Base-by-base conservation (phyloP, 1,140 invertebrate species). In the Cephus cinctus region DNA sequence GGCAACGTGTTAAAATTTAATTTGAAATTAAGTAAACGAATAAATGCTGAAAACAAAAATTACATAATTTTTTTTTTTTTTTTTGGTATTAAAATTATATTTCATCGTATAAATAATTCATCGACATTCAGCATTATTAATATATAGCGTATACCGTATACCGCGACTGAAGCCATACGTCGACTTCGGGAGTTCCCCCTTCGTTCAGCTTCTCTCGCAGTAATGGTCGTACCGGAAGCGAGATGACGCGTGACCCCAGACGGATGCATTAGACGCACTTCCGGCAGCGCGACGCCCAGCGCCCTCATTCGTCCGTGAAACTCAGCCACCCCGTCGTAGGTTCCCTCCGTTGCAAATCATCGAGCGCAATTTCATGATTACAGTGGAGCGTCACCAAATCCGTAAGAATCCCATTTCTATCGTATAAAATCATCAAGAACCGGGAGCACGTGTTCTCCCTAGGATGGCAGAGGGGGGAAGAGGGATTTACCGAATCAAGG, bases 261-360 rank as follows among this genome's bases (percentile, higher is more conserved):
- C 75, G 74, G 73, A 77, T 75, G 73, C 75, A 75, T 75, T 77
- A 76, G 75, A 76, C 72, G 72, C 70, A 76, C 73, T 75, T 76
- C 75, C 73, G 72, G 71, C 52, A 50, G 70, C 63, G 48, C 67
- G 69, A 75, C 73, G 70, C 44, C 40, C 68, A 61, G 53, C 65
- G 59, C 54, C 57, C 65, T 61, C 43, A 47, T 50, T 59, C 50
- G 55, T 47, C 54, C 56, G 56, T 58, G 57, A 65, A 63, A 67
- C 56, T 63, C 6, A n/a, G 6, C 25, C 56, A 59, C 38, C 53
- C 51, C 48, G 50, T 45, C 54, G 58, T n/a, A n/a, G n/a, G n/a
- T 56, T 45, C 59, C 56, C 50, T 64, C 57, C 52, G 57, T 64
- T 59, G 54, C 56, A 53, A 59, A 52, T 61, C 59, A 58, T 61